Base-by-base conservation (phyloP, 1,140 invertebrate species). In the Gonioctena quinquepunctata region DNA sequence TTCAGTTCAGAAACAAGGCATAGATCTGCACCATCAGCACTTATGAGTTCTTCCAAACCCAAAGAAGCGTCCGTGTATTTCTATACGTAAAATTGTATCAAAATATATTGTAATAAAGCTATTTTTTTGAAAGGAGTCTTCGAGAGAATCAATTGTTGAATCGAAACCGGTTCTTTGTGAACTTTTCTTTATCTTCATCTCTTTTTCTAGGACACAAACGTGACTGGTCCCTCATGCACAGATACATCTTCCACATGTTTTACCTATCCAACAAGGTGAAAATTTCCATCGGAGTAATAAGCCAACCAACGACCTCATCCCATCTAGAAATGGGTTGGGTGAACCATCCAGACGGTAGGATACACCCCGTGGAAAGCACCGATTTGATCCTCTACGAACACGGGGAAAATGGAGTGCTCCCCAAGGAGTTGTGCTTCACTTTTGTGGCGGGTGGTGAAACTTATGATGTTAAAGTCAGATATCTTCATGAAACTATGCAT, bases 171-270 rank as follows among this genome's bases (percentile, higher is more conserved):
- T n/a, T n/a, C n/a, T n/a, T n/a, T n/a, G n/a, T n/a, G n/a, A n/a
- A n/a, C n/a, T n/a, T n/a, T n/a, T n/a, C n/a, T n/a, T n/a, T n/a
- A n/a, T n/a, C n/a, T n/a, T n/a, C n/a, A n/a, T 18, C 61, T 19
- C 16, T 27, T 18, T 25, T 70, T 69, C 11, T n/a, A 88, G 90
- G 90, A 19, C 80, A 88, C 22, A 89, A 88, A 71, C 80, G 91
- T 49, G 89, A 92, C 76, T 93, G 91, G 91, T 86, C 84, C 33
- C 76, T 90, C 42, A 87, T 92, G 83, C 89, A 92, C 75, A 83
- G 91, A 26, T 93, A 92, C 79, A 89, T 86, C 2, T 89, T 92
- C 74, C 90, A 92, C 77, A 91, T 90, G 83, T 87, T 90, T 23
- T 89, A 89, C 74, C 81, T 91, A 33, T 83, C 88, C 65, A 86